Percentiles rank a stretch among this genome's conserved stretches.
phyloP scores from a whole-genome alignment of 1,140 invertebrate genomes.

The Neodiprion virginianus region DNA sequence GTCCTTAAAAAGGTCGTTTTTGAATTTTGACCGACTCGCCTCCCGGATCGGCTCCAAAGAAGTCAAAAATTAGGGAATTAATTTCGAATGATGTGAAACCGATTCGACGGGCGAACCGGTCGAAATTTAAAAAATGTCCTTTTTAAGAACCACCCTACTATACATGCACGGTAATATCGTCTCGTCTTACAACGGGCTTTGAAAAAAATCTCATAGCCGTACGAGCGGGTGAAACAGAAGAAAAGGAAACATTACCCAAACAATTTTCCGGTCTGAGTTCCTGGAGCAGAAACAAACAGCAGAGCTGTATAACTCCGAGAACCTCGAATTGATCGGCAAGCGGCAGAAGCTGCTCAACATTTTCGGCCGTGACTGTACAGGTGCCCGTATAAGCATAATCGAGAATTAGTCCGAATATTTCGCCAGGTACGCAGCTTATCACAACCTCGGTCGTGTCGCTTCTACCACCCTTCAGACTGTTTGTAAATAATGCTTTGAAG shows the following conservation, averaged over 20 bases:
- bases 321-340: constrained; percentile 82
- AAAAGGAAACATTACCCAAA: constrained; percentile 62
- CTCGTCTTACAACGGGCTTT: not conserved
- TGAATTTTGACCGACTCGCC: not conserved
- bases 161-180: no score
- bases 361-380: constrained; percentile 73
- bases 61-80: not conserved
- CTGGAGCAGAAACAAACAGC: constrained; percentile 74
- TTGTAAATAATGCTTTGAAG: constrained; percentile 85
- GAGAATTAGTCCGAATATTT: constrained; percentile 76
- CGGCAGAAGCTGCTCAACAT: constrained; percentile 78
- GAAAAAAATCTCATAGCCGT: not conserved
- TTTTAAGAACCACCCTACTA: no score
- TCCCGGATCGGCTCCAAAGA: not conserved
- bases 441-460: constrained; percentile 69
- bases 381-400: constrained; percentile 83
- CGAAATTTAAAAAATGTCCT: not conserved
- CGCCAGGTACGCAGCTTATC: constrained; percentile 73
- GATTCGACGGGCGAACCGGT: not conserved
- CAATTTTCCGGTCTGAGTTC: constrained; percentile 76
- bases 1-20: not conserved
- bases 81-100: not conserved
- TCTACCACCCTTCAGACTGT: constrained; percentile 66
- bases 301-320: constrained; percentile 76
- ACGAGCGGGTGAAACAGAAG: constrained; percentile 18